Conservation (phyloP, 2,888 invertebrate species). For the Blomia tropicalis region DNA sequence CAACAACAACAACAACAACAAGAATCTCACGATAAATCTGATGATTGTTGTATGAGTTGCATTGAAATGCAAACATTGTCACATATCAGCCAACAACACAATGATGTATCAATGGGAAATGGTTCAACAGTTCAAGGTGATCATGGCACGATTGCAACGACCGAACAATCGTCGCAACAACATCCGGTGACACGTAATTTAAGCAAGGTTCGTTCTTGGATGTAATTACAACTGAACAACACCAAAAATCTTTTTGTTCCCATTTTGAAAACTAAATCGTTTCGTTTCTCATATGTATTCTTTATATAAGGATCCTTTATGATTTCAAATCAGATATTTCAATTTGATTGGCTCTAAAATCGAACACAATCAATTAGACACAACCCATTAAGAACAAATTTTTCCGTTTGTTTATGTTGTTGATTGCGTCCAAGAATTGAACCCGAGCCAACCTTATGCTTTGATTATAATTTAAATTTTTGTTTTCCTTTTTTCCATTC, state of each 20-base stretch:
- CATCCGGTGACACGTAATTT: constrained; percentile 8
- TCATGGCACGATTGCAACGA: not conserved
- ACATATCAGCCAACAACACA: not conserved
- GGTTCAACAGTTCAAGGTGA: not conserved
- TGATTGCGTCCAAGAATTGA: constrained; percentile 17
- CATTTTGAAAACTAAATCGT: not conserved
- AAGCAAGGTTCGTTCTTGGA: constrained; percentile 18
- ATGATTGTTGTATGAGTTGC: not conserved
- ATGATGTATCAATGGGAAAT: not conserved
- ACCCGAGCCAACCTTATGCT: too few species aligned
- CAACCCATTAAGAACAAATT: too few species aligned
- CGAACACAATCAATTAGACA: too few species aligned
- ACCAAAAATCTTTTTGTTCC: not conserved
- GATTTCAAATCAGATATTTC: too few species aligned
- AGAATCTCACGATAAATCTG: not conserved
- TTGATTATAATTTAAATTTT: not conserved
- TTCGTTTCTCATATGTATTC: not conserved
- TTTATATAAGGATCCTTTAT: too few species aligned
- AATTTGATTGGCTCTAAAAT: too few species aligned
- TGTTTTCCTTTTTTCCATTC: not conserved
- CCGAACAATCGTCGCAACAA: not conserved
- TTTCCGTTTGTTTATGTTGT: not conserved
- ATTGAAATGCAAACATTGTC: not conserved
- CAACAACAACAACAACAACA: not conserved
- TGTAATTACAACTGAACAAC: not conserved